A percentile compares a stretch with the other conserved stretches of the same genome.
Evolutionary conservation across 2,797 vertebrate species (phyloP).

Genomic region (Lindbergichthys nudifrons): DNA sequence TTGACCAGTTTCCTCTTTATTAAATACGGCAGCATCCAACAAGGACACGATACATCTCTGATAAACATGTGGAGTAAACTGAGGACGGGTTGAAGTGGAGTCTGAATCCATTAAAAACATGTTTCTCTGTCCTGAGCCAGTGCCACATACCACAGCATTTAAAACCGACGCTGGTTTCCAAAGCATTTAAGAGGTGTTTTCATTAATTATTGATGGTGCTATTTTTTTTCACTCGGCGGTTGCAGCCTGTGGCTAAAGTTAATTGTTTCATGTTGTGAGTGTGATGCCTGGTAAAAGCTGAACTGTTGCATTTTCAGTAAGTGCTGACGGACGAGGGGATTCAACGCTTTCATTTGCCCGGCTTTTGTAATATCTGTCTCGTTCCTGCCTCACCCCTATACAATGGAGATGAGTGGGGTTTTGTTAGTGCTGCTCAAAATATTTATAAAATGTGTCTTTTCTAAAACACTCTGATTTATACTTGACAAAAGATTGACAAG

Average conservation of each 20-base stretch:
- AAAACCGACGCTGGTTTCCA: not conserved
- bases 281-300: constrained; percentile 5
- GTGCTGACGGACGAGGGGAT: not conserved
- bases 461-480: constrained; percentile 15
- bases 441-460: constrained; percentile 6
- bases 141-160: not conserved
- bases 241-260: constrained; percentile 2
- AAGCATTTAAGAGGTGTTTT: constrained; percentile 16
- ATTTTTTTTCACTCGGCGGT: constrained; percentile 1
- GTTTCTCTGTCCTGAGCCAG: not conserved
- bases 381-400: not conserved
- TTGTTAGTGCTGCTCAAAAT: not conserved
- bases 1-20: not conserved
- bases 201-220: constrained; percentile 11
- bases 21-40: not conserved
- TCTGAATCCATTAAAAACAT: not conserved
- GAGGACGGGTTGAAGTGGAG: not conserved
- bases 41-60: not conserved
- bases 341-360: not conserved
- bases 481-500: not conserved
- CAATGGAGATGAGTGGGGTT: not conserved
- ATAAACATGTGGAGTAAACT: not conserved
- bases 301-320: not conserved
- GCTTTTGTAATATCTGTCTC: constrained; percentile 16
- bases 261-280: constrained; percentile 22